A percentile compares a stretch with the other conserved stretches of the same genome.
These are phyloP conservation scores for Drosophila seguyi DNA, from an alignment of 1,140 invertebrate species.

Conservation along the genomic window DNA sequence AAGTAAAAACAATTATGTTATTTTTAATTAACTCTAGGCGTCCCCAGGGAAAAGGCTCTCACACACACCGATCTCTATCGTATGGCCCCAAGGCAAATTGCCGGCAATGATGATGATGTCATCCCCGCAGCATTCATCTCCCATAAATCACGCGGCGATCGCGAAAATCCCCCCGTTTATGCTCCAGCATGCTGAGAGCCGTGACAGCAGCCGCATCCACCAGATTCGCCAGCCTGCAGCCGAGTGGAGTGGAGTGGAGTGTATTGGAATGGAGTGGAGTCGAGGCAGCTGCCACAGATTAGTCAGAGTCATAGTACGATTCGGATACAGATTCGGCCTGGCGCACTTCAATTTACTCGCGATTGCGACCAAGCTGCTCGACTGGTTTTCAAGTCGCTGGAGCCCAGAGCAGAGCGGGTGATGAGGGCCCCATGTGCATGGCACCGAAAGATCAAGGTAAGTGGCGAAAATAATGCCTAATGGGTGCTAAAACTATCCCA, in stretches of 20 bases:
- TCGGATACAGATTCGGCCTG: slow-evolving; percentile 38
- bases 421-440: background rate
- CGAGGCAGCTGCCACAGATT: slow-evolving; percentile 78
- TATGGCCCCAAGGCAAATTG: slow-evolving; percentile 23
- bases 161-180: slow-evolving; percentile 58
- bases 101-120: slow-evolving; percentile 70
- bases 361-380: slow-evolving; percentile 52
- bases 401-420: slow-evolving; percentile 10
- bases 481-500: slow-evolving; percentile 4
- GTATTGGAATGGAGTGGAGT: slow-evolving; percentile 43
- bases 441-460: slow-evolving; percentile 72
- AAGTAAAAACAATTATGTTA: slow-evolving; percentile 50
- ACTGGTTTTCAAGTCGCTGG: slow-evolving; percentile 57
- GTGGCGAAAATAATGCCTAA: slow-evolving; percentile 33
- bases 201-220: slow-evolving; percentile 38
- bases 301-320: slow-evolving; percentile 63
- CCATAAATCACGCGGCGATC: slow-evolving; percentile 68
- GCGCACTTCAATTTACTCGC: slow-evolving; percentile 56
- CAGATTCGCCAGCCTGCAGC: slow-evolving; percentile 42
- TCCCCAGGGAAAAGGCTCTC: slow-evolving; percentile 4
- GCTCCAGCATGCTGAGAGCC: slow-evolving; percentile 49
- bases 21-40: slow-evolving; percentile 42
- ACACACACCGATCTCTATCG: slow-evolving; percentile 5
- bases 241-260: slow-evolving; percentile 1
- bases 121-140: slow-evolving; percentile 57